phyloP scores from a whole-genome alignment of 2,888 invertebrate species.

The Eristalis intricaria region DNA sequence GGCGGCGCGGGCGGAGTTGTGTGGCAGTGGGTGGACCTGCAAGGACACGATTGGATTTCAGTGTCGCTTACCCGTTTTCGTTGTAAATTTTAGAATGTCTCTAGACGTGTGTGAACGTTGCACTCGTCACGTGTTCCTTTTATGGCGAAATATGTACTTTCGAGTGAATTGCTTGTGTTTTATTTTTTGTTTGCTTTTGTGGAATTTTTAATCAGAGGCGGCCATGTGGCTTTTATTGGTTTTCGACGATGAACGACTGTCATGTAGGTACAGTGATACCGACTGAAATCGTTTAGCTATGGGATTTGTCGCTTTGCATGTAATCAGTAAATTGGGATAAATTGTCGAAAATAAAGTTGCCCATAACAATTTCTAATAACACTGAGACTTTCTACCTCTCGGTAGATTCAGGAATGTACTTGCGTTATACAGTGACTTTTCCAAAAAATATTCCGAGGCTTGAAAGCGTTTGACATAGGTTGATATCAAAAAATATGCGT shows the following conservation, averaged over 20 bases:
- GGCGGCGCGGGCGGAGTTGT: no score
- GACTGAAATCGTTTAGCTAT: background rate
- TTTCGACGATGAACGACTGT: background rate
- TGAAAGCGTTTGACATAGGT: no score
- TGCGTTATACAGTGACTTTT: no score
- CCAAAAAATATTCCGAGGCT: no score
- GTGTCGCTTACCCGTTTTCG: slow-evolving; percentile 5
- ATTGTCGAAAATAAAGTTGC: no score
- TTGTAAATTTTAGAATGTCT: background rate
- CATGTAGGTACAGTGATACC: background rate
- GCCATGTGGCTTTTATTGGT: background rate
- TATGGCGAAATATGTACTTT: background rate
- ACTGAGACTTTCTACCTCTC: no score
- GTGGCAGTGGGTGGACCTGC: background rate
- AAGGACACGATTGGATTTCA: background rate
- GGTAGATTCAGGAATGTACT: no score
- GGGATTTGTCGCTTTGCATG: background rate
- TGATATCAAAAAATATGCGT: no score
- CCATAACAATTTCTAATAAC: no score
- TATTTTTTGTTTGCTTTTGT: background rate
- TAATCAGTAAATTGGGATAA: no score
- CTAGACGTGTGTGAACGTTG: background rate
- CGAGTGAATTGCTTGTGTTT: background rate
- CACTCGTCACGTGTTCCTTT: background rate
- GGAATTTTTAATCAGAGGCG: background rate